These are phyloP conservation scores for Tichodroma muraria DNA, from an alignment of 2,113 vertebrate species.

Conservation along the genomic window DNA sequence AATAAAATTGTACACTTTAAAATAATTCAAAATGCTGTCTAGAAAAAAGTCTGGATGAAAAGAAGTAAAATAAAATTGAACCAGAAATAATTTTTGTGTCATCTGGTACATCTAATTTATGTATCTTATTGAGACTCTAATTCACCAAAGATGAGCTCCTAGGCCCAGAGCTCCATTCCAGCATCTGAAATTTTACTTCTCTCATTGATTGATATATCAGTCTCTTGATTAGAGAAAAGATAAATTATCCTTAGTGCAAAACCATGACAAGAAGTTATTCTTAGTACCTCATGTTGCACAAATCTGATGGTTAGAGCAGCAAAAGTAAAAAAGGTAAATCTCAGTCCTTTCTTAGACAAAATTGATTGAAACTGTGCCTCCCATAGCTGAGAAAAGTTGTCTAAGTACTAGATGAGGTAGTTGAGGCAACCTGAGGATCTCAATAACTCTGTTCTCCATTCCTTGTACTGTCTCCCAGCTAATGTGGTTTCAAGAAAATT, in stretches of 20 bases:
- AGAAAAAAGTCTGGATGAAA: not conserved
- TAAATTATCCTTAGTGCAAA: not conserved
- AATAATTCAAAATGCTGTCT: not conserved
- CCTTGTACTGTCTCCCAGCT: not conserved
- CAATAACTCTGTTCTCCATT: not conserved
- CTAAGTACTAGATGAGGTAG: not conserved
- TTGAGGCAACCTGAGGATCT: not conserved
- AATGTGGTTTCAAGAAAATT: not conserved
- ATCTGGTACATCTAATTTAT: not conserved
- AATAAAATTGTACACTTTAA: not conserved
- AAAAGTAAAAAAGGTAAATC: not conserved
- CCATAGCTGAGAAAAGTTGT: not conserved
- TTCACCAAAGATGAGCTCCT: not conserved
- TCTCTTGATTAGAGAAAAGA: not conserved
- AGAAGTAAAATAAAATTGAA: not conserved
- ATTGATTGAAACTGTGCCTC: not conserved
- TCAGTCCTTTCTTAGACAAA: not conserved
- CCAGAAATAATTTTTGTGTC: not conserved
- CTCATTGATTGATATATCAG: not conserved
- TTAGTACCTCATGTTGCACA: not conserved
- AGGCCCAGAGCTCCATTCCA: not conserved
- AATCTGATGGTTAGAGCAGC: not conserved
- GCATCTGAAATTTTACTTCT: not conserved
- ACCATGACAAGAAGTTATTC: not conserved
- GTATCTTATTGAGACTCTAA: not conserved